Evolutionary conservation across 2,888 invertebrate species (phyloP).

Genomic region (Lasioglossum zephyrum): DNA sequence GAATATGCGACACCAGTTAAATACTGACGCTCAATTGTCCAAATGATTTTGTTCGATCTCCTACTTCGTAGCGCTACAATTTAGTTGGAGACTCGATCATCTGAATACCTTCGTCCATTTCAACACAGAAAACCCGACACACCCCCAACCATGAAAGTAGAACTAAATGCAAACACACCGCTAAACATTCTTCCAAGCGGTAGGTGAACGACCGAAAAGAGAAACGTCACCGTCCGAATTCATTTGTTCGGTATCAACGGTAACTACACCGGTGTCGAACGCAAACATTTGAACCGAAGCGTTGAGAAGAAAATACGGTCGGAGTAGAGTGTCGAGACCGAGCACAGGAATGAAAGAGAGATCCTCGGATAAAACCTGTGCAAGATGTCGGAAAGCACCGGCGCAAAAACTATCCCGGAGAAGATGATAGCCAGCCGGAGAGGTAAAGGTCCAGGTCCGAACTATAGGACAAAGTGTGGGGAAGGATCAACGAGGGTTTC

Average conservation of each 20-base stretch:
- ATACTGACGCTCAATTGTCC: too few relatives aligned
- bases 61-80: too few relatives aligned
- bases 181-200: not conserved
- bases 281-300: not conserved
- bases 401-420: not conserved
- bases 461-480: not conserved
- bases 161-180: not conserved
- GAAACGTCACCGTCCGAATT: not conserved
- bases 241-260: too few relatives aligned
- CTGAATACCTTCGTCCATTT: too few relatives aligned
- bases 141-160: not conserved
- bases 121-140: too few relatives aligned
- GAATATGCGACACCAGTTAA: too few relatives aligned
- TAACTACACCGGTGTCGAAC: not conserved
- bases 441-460: not conserved
- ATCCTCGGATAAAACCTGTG: not conserved
- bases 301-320: not conserved
- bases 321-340: not conserved
- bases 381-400: too few relatives aligned
- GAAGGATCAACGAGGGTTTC: not conserved
- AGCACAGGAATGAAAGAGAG: not conserved
- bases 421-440: not conserved
- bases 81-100: too few relatives aligned
- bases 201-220: not conserved
- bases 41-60: too few relatives aligned